Percentiles rank a stretch among this genome's conserved stretches.
Conservation (phyloP, 2,113 vertebrate genomes). For the Salvelinus sp. region DNA sequence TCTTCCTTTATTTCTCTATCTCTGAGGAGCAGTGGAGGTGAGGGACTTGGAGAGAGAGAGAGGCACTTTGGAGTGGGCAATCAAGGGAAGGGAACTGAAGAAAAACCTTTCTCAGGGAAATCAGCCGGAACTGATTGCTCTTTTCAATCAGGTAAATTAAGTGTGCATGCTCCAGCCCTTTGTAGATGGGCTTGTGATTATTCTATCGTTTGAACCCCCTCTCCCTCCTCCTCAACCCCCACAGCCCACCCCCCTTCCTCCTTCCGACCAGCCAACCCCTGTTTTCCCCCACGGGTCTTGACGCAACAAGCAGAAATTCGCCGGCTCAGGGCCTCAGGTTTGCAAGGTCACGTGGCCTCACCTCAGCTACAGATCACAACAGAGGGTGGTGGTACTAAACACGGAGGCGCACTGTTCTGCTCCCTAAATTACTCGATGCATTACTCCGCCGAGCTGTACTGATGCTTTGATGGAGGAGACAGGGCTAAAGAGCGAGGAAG, state of each 20-base stretch:
- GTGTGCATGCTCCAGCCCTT: conserved; percentile 28
- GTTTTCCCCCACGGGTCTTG: conserved; percentile 13
- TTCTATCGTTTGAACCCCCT: conserved; percentile 30
- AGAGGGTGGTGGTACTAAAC: neutral
- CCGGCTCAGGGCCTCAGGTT: neutral
- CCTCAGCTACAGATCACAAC: neutral
- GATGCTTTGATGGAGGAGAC: conserved; percentile 24
- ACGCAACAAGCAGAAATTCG: conserved; percentile 45
- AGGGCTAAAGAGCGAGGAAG: conserved; percentile 20
- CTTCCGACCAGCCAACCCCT: neutral
- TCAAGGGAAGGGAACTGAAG: conserved; percentile 36
- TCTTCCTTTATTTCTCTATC: neutral
- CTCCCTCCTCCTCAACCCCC: conserved; percentile 9
- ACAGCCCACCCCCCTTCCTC: neutral
- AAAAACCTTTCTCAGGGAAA: conserved; percentile 44
- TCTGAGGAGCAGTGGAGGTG: conserved; percentile 23
- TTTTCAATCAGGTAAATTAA: conserved; percentile 58
- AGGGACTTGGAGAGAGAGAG: conserved; percentile 16
- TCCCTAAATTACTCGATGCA: neutral
- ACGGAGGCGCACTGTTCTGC: neutral
- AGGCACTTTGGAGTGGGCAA: conserved; percentile 44
- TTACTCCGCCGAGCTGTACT: conserved; percentile 7
- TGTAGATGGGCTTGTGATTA: conserved; percentile 49
- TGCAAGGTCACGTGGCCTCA: neutral
- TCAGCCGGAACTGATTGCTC: conserved; percentile 59